phyloP scores from a whole-genome alignment of 92 coral and sea anemone genomes.

The Desmophyllum pertusum region DNA sequence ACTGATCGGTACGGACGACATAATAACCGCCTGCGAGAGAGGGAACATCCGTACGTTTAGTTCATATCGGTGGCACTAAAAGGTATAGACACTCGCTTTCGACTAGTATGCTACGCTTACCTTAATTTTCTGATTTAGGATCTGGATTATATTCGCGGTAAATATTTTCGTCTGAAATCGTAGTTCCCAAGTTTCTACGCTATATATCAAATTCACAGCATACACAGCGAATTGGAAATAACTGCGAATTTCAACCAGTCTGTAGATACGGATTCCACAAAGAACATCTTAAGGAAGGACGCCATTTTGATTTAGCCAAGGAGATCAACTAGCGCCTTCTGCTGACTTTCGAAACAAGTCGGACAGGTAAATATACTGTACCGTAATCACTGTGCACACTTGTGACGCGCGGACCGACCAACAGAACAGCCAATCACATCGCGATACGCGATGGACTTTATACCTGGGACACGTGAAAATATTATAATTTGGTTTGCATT shows the following conservation, averaged over 20 bases:
- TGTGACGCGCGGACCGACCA: too few relatives aligned
- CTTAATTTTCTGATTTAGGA: not conserved
- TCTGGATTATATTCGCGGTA: not conserved
- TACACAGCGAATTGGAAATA: not conserved
- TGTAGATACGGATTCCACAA: not conserved
- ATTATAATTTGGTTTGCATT: not conserved
- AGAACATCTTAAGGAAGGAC: not conserved
- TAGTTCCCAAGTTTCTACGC: not conserved
- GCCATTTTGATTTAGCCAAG: not conserved
- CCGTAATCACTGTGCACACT: not conserved
- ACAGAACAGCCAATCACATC: not conserved
- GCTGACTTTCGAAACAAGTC: not conserved
- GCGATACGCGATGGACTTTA: not conserved
- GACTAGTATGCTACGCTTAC: not conserved
- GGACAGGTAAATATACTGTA: not conserved
- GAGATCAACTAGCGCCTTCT: not conserved
- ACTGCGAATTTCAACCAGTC: not conserved
- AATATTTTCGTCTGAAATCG: not conserved
- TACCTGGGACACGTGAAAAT: not conserved
- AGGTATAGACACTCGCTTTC: not conserved
- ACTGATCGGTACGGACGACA: constrained; percentile 2
- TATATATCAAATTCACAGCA: not conserved
- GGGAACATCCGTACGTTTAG: not conserved
- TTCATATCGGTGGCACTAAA: not conserved
- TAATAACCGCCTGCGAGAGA: not conserved